phyloP scores from a whole-genome alignment of 2,888 invertebrate genomes.

The Belgica antarctica region DNA sequence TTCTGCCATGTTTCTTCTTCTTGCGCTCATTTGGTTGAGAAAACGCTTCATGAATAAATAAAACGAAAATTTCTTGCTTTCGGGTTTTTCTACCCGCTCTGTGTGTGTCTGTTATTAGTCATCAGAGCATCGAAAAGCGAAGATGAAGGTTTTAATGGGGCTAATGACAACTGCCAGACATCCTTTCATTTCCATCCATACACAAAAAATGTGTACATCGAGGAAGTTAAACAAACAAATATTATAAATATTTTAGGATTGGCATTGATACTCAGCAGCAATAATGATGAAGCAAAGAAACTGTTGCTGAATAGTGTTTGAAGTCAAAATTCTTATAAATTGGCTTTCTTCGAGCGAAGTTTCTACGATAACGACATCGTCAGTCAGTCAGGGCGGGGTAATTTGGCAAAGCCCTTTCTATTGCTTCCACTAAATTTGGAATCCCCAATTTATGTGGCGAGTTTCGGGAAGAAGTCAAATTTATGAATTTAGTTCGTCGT shows the following conservation, averaged over 20 bases:
- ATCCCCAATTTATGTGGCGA: no score
- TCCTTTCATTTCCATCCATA: not conserved
- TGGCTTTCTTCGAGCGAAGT: no score
- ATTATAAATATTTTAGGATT: no score
- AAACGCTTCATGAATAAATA: slow-evolving; percentile 42
- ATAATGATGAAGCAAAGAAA: no score
- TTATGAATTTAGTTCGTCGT: not conserved
- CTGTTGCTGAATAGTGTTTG: slow-evolving; percentile 18
- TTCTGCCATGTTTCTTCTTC: not conserved
- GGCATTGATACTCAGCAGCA: no score
- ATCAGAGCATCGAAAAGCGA: not conserved
- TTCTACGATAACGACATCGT: no score
- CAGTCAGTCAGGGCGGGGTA: no score
- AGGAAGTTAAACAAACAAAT: slow-evolving; percentile 23
- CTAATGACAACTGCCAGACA: slow-evolving; percentile 33
- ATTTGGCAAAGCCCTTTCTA: no score
- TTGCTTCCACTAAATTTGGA: no score
- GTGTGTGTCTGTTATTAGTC: slow-evolving; percentile 17
- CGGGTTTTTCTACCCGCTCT: not conserved
- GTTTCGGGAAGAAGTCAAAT: not conserved
- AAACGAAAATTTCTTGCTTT: slow-evolving; percentile 2
- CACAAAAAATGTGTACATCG: not conserved
- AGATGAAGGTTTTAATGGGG: not conserved
- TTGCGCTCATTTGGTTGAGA: slow-evolving; percentile 1
- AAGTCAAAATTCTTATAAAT: no score